Evolutionary conservation across 2,113 vertebrate species (phyloP).

Genomic region (Pogona vitticeps): DNA sequence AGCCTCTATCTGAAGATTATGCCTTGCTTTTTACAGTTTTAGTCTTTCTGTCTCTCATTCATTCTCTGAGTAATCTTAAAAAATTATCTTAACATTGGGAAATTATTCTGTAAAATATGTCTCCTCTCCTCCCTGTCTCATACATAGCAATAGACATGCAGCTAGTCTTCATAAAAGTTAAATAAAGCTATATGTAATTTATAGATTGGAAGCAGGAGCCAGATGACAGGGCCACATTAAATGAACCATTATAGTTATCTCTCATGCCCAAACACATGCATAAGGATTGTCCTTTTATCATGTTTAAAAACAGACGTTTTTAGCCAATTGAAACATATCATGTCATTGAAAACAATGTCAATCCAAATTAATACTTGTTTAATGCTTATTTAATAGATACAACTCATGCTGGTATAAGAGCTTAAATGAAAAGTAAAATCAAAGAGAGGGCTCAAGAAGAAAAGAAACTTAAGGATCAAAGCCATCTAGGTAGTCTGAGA

Average conservation of each 20-base stretch:
- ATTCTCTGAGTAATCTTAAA: too few relatives aligned
- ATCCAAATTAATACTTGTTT: background rate
- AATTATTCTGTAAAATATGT: background rate
- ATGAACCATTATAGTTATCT: fast-evolving
- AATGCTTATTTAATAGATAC: fast-evolving
- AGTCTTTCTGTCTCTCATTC: background rate
- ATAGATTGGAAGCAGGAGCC: background rate
- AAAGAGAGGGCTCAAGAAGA: background rate
- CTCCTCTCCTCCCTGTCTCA: background rate
- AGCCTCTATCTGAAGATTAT: background rate
- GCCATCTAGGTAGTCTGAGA: background rate
- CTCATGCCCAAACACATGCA: fast-evolving
- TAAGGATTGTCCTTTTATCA: background rate
- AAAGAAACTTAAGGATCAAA: background rate
- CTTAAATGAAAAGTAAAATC: background rate
- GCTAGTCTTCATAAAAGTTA: background rate
- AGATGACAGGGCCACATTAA: fast-evolving
- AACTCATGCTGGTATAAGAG: background rate
- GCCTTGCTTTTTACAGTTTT: background rate
- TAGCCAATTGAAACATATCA: background rate
- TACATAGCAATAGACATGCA: background rate
- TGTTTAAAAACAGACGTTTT: background rate
- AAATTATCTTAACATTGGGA: constrained; percentile 26
- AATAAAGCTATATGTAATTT: background rate
- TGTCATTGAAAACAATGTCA: background rate